Percentiles rank a stretch among this genome's conserved stretches.
Evolutionary conservation across 2,888 invertebrate genomes (phyloP).

Genomic region (Rugalucina vietnamica): DNA sequence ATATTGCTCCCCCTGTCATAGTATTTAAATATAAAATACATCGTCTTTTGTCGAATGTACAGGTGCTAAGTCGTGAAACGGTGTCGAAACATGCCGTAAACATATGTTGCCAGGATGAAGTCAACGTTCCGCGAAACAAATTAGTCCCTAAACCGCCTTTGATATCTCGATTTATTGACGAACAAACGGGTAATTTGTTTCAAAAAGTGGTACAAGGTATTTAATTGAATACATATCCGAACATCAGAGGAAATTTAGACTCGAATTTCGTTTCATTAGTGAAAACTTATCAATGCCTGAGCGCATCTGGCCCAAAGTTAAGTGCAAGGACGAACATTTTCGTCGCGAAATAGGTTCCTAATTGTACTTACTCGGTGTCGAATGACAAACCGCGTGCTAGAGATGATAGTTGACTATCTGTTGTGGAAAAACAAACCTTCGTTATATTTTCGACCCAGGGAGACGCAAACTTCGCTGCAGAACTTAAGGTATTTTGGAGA

Average conservation of each 20-base stretch:
- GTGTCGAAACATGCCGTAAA: background rate
- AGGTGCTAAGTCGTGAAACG: no score
- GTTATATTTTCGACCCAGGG: background rate
- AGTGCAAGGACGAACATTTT: background rate
- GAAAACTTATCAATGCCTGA: background rate
- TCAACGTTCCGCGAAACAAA: background rate
- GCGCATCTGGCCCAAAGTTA: background rate
- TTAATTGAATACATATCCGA: conserved; percentile 7
- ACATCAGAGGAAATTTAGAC: background rate
- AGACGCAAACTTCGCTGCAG: background rate
- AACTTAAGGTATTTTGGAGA: background rate
- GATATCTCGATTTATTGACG: background rate
- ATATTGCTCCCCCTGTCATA: no score
- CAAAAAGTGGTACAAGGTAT: background rate
- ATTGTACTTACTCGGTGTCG: background rate
- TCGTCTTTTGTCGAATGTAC: no score
- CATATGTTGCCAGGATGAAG: background rate
- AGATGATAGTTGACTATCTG: background rate
- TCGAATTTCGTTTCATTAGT: conserved; percentile 14
- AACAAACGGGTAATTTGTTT: conserved; percentile 9
- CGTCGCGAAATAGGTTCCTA: background rate
- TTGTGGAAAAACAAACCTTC: background rate
- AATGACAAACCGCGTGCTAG: background rate
- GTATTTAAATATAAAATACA: no score
- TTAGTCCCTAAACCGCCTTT: background rate